Evolutionary conservation across 2,797 vertebrate species (phyloP).

Genomic region (Xiphorhynchus erythropygius): DNA sequence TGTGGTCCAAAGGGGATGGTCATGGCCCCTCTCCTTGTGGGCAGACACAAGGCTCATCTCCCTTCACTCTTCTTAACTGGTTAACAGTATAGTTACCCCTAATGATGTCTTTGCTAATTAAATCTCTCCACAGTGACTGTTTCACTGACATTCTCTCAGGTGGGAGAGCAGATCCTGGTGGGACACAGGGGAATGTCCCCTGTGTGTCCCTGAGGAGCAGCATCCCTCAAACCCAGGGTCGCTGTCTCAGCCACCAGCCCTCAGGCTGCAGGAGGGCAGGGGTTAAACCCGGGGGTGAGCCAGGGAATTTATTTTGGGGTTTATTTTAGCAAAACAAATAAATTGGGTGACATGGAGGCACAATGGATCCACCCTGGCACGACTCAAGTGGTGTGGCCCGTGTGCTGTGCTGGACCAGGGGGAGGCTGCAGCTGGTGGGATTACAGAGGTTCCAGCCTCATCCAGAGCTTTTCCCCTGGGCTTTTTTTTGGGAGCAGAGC

Average conservation of each 20-base stretch:
- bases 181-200: background rate
- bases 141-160: background rate
- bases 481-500: background rate
- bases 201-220: background rate
- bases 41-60: background rate
- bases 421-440: background rate
- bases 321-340: background rate
- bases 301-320: background rate
- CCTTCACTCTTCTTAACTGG: background rate
- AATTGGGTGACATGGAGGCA: background rate
- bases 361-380: accelerated
- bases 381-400: accelerated
- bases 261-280: accelerated
- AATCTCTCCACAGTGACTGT: background rate
- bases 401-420: accelerated
- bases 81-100: background rate
- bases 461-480: background rate
- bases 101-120: background rate
- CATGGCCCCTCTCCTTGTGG: background rate
- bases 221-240: background rate
- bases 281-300: background rate
- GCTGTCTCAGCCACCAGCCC: background rate
- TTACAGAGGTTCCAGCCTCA: background rate
- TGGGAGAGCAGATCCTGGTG: background rate
- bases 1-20: background rate